Base-by-base conservation (phyloP, 2,888 invertebrate species). In the Druceiella hillmani region DNA sequence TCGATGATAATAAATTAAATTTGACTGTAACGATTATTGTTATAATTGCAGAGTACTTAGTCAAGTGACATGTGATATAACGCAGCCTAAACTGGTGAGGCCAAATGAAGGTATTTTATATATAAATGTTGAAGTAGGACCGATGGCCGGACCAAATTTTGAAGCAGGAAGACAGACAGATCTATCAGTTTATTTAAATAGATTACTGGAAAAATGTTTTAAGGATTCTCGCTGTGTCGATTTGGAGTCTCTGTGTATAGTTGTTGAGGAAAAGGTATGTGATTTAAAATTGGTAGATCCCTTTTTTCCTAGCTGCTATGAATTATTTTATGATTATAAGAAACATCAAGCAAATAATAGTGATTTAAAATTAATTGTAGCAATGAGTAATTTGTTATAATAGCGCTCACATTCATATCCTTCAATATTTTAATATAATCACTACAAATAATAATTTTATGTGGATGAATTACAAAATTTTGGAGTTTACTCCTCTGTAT, bases 231-330 rank as follows among this genome's bases (percentile, higher is more conserved):
- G 85, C 51, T 92, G 92, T 54, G 69, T 97, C 28, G 95, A 97
- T 64, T 73, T 94, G 38, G 97, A 97, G 65, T 88, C 94, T 1
- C 68, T 97, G n/a, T 97, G 97, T 61, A 88, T 97, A 53, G 83
- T 88, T 47, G 83, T 89, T 30, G 92, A 89, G 55, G 90, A 93
- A 66, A 87, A 91, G 75, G 90, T 89, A 52, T 49, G 42, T 33
- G 27, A 14, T 15, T n/a, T n/a, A n/a, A n/a, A n/a, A n/a, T n/a
- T n/a, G n/a, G n/a, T n/a, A n/a, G n/a, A n/a, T n/a, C n/a, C n/a
- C n/a, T n/a, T n/a, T n/a, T n/a, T n/a, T n/a, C n/a, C n/a, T n/a
- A n/a, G n/a, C n/a, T n/a, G n/a, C n/a, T n/a, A n/a, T n/a, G n/a
- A n/a, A n/a, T n/a, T n/a, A n/a, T n/a, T n/a, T n/a, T n/a, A n/a